Evolutionary conservation across 2,888 invertebrate species (phyloP), one percentile per base, ranked within the genome.

Genomic region (Oscheius sp.): DNA sequence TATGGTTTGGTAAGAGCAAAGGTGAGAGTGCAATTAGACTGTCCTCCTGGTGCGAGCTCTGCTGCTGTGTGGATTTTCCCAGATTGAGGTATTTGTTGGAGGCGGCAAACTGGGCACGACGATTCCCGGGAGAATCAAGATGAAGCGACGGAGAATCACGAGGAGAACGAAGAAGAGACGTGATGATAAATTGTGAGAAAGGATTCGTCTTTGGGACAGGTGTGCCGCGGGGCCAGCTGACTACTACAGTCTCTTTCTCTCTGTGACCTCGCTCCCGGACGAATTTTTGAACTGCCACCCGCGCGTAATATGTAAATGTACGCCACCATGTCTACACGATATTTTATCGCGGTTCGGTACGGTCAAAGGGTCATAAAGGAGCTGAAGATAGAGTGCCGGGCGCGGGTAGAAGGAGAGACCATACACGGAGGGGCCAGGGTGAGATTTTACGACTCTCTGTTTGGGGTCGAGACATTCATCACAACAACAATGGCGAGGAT

Each of bases 351-450:
- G 35, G 32, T 10, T 55, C 70, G 70, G 70, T 35, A 42, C 59
- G 59, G 70, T 70, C 58, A 70, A 70, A 70, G 70, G 70, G 70
- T 32, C 70, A 58, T 70, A 70, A 70, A 70, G 32, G 58, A 70
- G 70, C 53, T 33, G 68, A 37, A 57, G 58, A 57, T 58, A 55
- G 51, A 66, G 32, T 53, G 65, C 13, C 51, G 55, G 37, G 32
- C 32, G 42, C 7, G 42, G 29, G 48, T 42, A 13, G 21, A 21
- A 21, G 21, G 21, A 21, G 21, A 21, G 29, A 29, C 53, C 53
- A 29, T 53, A 53, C 53, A 63, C n/a, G 5, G 62, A 29, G 21
- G 42, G 42, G 13, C 11, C 48, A 21, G 9, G 63, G 48, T 63
- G n/a, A 48, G 63, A 63, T 47, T 63, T 63, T 63, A 63, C 47